Conservation (phyloP, 1,140 invertebrate genomes). For the Diprion similis region DNA sequence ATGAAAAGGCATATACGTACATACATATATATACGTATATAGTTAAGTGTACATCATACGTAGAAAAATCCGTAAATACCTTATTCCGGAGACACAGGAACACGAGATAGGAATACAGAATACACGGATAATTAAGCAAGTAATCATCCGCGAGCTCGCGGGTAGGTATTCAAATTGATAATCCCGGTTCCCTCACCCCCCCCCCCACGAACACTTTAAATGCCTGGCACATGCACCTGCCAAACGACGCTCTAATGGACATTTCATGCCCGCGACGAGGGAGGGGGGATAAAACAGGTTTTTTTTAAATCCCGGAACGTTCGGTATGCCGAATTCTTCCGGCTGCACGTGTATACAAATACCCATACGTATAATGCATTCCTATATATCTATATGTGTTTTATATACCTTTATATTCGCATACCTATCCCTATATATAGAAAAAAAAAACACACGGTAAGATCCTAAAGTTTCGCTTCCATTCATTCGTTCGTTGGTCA, state of each 20-base stretch:
- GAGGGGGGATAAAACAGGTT: background rate
- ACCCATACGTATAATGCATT: background rate
- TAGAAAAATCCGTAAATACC: too few species aligned
- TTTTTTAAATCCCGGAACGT: background rate
- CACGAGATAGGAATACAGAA: background rate
- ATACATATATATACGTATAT: too few species aligned
- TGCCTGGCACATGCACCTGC: background rate
- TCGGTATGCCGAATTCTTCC: background rate
- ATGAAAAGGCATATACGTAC: too few species aligned
- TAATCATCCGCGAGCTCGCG: background rate
- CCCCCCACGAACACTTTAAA: background rate
- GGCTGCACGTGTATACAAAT: background rate
- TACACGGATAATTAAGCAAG: background rate
- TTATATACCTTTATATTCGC: too few species aligned
- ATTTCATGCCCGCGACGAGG: background rate
- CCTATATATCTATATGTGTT: background rate
- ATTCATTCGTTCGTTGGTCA: too few species aligned
- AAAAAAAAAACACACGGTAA: too few species aligned
- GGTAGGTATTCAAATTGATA: background rate
- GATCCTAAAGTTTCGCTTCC: too few species aligned
- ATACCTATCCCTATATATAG: too few species aligned
- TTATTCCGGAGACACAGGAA: too few species aligned
- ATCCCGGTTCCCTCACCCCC: too few species aligned
- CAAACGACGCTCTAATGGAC: conserved; percentile 1
- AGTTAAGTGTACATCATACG: too few species aligned